These are phyloP conservation scores for Oryzias curvinotus DNA, from an alignment of 2,113 vertebrate genomes.

Conservation along the genomic window DNA sequence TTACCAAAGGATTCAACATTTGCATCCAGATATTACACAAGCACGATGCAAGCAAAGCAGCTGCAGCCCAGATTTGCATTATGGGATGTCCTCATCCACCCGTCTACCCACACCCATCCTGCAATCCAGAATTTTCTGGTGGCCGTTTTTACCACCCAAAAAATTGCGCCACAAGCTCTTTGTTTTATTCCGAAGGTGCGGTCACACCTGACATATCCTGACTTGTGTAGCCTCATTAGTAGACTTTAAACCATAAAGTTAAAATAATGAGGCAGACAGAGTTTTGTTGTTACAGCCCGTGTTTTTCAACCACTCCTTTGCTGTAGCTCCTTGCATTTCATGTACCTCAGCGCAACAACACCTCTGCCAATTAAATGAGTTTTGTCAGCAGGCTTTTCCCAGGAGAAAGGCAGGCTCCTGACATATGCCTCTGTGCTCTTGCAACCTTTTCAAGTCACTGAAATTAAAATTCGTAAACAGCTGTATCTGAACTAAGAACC, in stretches of 20 bases:
- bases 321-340: background rate
- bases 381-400: conserved; percentile 44
- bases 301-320: conserved; percentile 1
- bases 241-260: background rate
- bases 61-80: conserved; percentile 35
- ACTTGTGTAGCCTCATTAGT: background rate
- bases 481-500: background rate
- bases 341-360: conserved; percentile 58
- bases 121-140: background rate
- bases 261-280: background rate
- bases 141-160: background rate
- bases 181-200: background rate
- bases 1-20: conserved; percentile 25
- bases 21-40: conserved; percentile 37
- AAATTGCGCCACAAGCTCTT: background rate
- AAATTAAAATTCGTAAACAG: background rate
- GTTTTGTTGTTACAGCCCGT: background rate
- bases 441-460: conserved; percentile 1
- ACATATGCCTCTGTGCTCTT: background rate
- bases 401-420: conserved; percentile 17
- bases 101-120: background rate
- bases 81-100: background rate
- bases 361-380: conserved; percentile 67
- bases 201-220: background rate
- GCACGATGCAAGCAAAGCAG: conserved; percentile 9